Evolutionary conservation across 2,113 vertebrate genomes (phyloP), one percentile per base, ranked within the genome.

Genomic region (Spheniscus mendiculus): DNA sequence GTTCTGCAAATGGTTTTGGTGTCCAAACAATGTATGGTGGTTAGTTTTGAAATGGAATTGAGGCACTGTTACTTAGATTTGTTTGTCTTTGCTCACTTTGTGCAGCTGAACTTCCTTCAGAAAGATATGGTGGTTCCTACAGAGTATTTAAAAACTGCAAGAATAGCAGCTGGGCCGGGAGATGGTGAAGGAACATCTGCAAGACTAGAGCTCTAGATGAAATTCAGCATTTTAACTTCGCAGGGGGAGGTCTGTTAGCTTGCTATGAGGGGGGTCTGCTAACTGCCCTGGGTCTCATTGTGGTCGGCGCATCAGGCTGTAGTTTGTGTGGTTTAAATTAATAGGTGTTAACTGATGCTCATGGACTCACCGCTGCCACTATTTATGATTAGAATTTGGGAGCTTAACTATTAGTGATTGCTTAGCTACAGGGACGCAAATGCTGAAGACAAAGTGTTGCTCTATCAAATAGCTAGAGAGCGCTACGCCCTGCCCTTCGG

Each of bases 71-170:
- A 27, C n/a, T 70, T 71, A 42, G 30, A n/a, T 80, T 72, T 91
- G 63, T 56, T 96, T 90, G 56, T n/a, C 87, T 92, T 94, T 91
- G 52, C 70, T 82, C 45, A n/a, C 27, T 86, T 76, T 73, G 34
- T 79, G 49, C 34, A 55, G 59, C 40, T 58, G n/a, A 73, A 65
- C 17, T 84, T 89, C 56, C 61, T 89, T 94, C 26, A 62, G 76
- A 73, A 81, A 27, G 59, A 44, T 45, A 55, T 3, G 5, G 1
- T 38, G 25, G 36, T 49, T 89, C 22, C 40, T 76, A 22, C 52
- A 69, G 76, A 83, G 23, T 73, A 42, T n/a, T 89, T 63, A 6
- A 91, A 90, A 87, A 44, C 49, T 72, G 59, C 44, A 72, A 45
- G 36, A 72, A 56, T 8, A 79, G 87, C 70, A 69, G 50, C 56